A percentile compares a stretch with the other conserved stretches of the same genome.
Conservation (phyloP, 2,888 invertebrate species). For the Magallana nippona region DNA sequence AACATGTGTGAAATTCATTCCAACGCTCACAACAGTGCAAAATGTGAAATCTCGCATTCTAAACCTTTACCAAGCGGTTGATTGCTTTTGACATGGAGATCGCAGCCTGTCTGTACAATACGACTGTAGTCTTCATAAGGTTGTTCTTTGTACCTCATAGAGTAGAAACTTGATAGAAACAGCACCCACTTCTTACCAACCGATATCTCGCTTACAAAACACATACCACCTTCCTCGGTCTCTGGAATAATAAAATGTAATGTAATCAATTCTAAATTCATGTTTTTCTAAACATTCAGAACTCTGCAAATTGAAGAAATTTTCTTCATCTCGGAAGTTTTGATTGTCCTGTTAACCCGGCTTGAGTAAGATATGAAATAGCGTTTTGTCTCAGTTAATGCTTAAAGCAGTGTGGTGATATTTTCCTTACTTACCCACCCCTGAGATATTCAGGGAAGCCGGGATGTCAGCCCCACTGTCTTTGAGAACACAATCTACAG, state of each 20-base stretch:
- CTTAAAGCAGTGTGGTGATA: not conserved
- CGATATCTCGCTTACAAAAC: constrained; percentile 3
- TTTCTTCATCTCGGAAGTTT: too few species aligned
- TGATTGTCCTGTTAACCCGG: too few species aligned
- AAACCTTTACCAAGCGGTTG: not conserved
- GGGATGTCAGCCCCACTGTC: constrained; percentile 6
- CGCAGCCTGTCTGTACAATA: constrained; percentile 19
- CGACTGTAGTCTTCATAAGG: not conserved
- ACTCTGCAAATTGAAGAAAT: too few species aligned
- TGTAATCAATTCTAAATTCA: not conserved
- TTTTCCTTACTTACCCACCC: constrained; percentile 17
- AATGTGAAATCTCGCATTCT: not conserved
- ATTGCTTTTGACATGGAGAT: not conserved
- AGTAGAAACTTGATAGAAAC: not conserved
- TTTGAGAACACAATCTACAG: constrained; percentile 8
- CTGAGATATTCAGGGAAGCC: not conserved
- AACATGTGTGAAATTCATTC: too few species aligned
- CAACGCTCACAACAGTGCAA: not conserved
- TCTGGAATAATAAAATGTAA: not conserved
- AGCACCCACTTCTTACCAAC: not conserved
- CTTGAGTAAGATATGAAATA: too few species aligned
- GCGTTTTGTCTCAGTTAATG: not conserved
- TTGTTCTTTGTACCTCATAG: constrained; percentile 12
- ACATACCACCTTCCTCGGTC: constrained; percentile 13
- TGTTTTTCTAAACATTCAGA: too few species aligned